A percentile compares a stretch with the other conserved stretches of the same genome.
Evolutionary conservation across 2,113 vertebrate genomes (phyloP).

Genomic region (Pollimyrus isidori): DNA sequence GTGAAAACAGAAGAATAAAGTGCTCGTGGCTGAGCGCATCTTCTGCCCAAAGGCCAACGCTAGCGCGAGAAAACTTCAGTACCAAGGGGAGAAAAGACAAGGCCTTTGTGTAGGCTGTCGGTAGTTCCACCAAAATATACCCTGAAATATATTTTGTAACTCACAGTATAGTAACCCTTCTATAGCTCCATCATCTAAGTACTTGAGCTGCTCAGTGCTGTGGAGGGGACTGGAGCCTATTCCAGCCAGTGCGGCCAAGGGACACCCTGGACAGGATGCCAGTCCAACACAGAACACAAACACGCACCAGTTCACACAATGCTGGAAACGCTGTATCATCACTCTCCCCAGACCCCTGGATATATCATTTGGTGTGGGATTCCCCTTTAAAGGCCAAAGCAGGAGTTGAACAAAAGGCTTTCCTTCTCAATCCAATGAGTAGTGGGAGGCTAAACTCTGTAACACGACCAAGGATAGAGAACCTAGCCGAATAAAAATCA

Average conservation of each 20-base stretch:
- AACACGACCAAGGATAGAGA: not conserved
- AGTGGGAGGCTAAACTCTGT: not conserved
- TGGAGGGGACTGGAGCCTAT: not conserved
- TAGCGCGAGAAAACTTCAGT: not conserved
- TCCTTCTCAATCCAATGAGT: not conserved
- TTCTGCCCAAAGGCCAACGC: not conserved
- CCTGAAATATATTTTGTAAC: not conserved
- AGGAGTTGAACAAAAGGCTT: not conserved
- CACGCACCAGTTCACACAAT: not conserved
- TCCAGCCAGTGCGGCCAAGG: not conserved
- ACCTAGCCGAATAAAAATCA: not conserved
- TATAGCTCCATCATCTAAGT: not conserved
- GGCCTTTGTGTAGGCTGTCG: not conserved
- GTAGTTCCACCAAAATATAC: not conserved
- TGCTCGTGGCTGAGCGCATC: not conserved
- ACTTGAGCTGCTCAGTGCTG: not conserved
- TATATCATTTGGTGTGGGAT: not conserved
- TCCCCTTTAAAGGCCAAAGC: not conserved
- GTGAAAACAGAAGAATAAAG: not conserved
- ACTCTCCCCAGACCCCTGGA: too few species aligned
- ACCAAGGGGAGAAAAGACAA: not conserved
- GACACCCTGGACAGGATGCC: not conserved
- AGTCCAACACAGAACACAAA: not conserved
- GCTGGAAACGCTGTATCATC: not conserved
- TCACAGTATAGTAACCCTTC: not conserved